phyloP scores from a whole-genome alignment of 2,797 vertebrate genomes.

The Notamacropus eugenii region DNA sequence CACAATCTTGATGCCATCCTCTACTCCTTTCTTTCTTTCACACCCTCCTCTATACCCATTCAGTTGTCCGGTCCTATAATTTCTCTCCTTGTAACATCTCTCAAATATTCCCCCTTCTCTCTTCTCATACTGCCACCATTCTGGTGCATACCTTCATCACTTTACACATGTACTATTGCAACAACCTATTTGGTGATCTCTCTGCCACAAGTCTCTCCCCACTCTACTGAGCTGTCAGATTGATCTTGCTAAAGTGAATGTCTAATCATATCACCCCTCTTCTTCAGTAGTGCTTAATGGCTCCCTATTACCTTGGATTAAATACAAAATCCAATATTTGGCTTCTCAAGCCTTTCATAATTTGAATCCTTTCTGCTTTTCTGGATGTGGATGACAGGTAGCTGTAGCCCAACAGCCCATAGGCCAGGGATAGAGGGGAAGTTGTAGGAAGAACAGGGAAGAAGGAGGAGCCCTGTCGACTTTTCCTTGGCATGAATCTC shows the following conservation, averaged over 20 bases:
- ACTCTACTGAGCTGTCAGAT: background rate
- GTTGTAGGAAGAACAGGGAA: background rate
- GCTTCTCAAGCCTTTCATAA: background rate
- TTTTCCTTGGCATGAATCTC: slow-evolving; percentile 62
- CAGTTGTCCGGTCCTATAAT: background rate
- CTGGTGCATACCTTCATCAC: background rate
- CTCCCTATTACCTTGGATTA: background rate
- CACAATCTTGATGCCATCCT: background rate
- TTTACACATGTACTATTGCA: background rate
- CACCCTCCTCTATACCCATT: background rate
- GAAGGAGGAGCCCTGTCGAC: slow-evolving; percentile 3
- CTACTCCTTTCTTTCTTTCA: background rate
- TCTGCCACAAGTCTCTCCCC: background rate
- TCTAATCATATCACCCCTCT: background rate
- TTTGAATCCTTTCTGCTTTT: slow-evolving; percentile 15
- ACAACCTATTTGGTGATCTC: background rate
- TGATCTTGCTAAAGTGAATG: background rate
- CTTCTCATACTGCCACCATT: background rate
- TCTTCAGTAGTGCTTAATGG: background rate
- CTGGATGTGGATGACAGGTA: slow-evolving; percentile 25
- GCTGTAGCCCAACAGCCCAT: slow-evolving; percentile 37
- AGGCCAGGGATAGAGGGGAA: slow-evolving; percentile 30
- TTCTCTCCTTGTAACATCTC: background rate
- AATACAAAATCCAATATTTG: background rate
- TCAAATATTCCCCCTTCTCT: background rate